Conservation (phyloP, 2,113 vertebrate species). For the Pica pica region DNA sequence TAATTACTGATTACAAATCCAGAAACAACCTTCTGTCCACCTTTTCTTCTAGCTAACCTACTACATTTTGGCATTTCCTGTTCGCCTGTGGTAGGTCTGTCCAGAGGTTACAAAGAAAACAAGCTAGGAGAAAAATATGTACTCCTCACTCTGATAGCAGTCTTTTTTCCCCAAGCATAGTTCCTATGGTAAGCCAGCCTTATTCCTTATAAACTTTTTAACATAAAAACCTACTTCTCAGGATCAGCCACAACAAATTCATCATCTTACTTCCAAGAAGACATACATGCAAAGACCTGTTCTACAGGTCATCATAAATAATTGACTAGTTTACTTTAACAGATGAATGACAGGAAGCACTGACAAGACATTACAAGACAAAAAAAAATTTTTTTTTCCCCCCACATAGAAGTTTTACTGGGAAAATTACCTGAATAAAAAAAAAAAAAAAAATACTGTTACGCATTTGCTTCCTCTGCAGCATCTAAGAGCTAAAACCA, state of each 20-base stretch:
- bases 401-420: neutral
- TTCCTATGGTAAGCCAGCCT: neutral
- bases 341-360: neutral
- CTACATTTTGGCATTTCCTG: neutral
- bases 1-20: neutral
- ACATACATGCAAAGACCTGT: neutral
- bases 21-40: neutral
- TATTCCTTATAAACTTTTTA: neutral
- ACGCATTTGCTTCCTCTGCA: neutral
- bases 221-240: neutral
- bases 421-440: neutral
- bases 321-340: neutral
- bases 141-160: neutral
- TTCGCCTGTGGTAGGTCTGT: neutral
- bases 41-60: neutral
- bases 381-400: neutral
- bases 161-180: neutral
- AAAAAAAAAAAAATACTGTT: neutral
- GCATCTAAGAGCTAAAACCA: neutral
- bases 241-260: neutral
- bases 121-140: neutral
- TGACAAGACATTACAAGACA: neutral
- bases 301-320: neutral
- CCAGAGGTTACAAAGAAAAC: neutral
- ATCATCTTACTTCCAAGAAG: neutral